phyloP scores from a whole-genome alignment of 1,140 invertebrate genomes.

The Dermatophagoides farinae region DNA sequence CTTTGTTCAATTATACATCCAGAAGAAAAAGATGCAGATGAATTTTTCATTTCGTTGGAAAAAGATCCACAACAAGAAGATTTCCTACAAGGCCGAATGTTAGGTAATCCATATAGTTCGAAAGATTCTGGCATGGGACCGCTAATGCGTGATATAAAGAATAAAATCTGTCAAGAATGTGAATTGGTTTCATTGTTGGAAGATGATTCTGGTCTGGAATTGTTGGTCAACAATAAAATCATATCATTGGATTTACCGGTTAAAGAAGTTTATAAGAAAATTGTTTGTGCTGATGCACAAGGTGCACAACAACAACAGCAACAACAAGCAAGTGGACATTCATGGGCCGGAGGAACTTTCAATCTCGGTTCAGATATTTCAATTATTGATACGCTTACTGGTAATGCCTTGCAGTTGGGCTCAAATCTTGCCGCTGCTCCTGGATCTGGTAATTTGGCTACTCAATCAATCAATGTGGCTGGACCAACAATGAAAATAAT shows the following conservation, averaged over 20 bases:
- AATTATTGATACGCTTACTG: slow-evolving; percentile 37
- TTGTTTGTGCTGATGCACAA: slow-evolving; percentile 37
- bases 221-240: slow-evolving; percentile 96
- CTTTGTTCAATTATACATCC: slow-evolving; percentile 93
- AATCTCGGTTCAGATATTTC: slow-evolving; percentile 1
- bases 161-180: slow-evolving; percentile 93
- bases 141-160: slow-evolving; percentile 92
- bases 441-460: background rate
- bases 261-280: slow-evolving; percentile 46
- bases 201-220: slow-evolving; percentile 95
- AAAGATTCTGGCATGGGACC: slow-evolving; percentile 79
- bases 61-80: slow-evolving; percentile 98
- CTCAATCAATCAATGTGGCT: background rate
- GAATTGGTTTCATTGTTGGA: slow-evolving; percentile 85
- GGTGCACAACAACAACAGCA: background rate
- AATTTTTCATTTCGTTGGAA: slow-evolving; percentile 86
- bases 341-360: slow-evolving; percentile 30
- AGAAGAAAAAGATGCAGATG: slow-evolving; percentile 85
- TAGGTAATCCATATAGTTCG: slow-evolving; percentile 90
- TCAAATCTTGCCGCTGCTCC: background rate
- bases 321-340: slow-evolving; percentile 18
- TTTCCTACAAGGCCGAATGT: slow-evolving; percentile 88
- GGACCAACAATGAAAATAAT: slow-evolving; percentile 61
- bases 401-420: background rate
- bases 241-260: slow-evolving; percentile 87